Evolutionary conservation across 1,140 invertebrate genomes (phyloP).

Genomic region (Manduca sexta): DNA sequence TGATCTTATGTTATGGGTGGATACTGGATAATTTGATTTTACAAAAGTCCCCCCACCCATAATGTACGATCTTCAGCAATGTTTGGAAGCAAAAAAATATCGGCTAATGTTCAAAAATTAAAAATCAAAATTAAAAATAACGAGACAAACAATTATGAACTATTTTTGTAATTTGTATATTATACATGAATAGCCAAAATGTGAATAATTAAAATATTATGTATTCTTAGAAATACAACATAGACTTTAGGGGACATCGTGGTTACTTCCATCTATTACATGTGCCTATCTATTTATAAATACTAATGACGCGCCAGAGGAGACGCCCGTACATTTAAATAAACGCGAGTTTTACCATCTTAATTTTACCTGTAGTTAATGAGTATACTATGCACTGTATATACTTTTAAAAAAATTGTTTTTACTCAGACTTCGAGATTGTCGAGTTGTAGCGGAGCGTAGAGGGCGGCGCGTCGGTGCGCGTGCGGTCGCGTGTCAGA

Average conservation of each 20-base stretch:
- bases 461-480: too few species aligned
- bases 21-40: too few species aligned
- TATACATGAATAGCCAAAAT: slow-evolving; percentile 71
- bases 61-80: too few species aligned
- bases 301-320: slow-evolving; percentile 18
- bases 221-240: slow-evolving; percentile 60
- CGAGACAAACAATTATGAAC: slow-evolving; percentile 30
- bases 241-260: slow-evolving; percentile 42
- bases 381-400: slow-evolving; percentile 31
- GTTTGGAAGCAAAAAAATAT: too few species aligned
- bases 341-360: neutral
- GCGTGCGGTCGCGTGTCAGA: too few species aligned
- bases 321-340: slow-evolving; percentile 11
- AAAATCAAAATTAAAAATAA: slow-evolving; percentile 3
- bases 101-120: neutral
- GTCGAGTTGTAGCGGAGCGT: slow-evolving; percentile 10
- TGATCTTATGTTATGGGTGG: too few species aligned
- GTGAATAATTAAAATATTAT: slow-evolving; percentile 66
- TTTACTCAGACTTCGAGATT: slow-evolving; percentile 46
- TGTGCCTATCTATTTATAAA: slow-evolving; percentile 39
- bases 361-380: slow-evolving; percentile 11
- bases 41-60: too few species aligned
- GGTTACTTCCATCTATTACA: slow-evolving; percentile 47
- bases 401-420: slow-evolving; percentile 32
- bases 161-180: slow-evolving; percentile 67